Conservation (phyloP, 2,113 vertebrate genomes). For the Salminus brasiliensis region DNA sequence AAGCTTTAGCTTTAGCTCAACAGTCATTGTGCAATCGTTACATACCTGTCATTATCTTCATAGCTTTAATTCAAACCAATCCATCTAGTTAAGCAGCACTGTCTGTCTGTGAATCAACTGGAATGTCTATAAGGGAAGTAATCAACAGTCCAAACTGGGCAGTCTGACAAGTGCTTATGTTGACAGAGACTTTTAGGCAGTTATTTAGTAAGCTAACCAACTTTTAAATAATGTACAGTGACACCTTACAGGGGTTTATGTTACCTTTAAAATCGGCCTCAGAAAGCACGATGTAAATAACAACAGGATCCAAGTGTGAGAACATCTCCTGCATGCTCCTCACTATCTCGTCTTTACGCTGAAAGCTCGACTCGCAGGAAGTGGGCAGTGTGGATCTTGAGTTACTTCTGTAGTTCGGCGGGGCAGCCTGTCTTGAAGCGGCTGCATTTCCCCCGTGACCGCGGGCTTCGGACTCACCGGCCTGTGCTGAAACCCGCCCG, state of each 20-base stretch:
- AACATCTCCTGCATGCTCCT: conserved; percentile 92
- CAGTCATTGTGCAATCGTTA: too few species aligned
- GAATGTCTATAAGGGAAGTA: too few species aligned
- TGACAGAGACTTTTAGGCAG: too few species aligned
- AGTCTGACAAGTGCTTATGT: too few species aligned
- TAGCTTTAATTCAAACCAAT: too few species aligned
- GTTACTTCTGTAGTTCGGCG: conserved; percentile 48
- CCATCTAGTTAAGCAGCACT: too few species aligned
- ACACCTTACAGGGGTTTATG: neutral
- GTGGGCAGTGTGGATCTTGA: neutral
- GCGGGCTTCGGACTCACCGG: conserved; percentile 51
- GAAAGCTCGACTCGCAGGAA: conserved; percentile 2
- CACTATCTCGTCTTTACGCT: conserved; percentile 78
- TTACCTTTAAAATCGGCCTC: conserved; percentile 98
- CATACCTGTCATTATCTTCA: too few species aligned
- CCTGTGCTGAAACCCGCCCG: conserved; percentile 75
- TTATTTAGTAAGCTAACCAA: too few species aligned
- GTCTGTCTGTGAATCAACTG: too few species aligned
- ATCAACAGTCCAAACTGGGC: too few species aligned
- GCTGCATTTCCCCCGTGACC: neutral
- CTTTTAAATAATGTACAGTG: too few species aligned
- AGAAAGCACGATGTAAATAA: conserved; percentile 92
- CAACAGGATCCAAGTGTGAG: conserved; percentile 89
- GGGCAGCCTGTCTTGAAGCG: neutral
- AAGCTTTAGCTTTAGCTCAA: too few species aligned